Conservation (phyloP, 2,113 vertebrate species). For the Madoqua kirkii region DNA sequence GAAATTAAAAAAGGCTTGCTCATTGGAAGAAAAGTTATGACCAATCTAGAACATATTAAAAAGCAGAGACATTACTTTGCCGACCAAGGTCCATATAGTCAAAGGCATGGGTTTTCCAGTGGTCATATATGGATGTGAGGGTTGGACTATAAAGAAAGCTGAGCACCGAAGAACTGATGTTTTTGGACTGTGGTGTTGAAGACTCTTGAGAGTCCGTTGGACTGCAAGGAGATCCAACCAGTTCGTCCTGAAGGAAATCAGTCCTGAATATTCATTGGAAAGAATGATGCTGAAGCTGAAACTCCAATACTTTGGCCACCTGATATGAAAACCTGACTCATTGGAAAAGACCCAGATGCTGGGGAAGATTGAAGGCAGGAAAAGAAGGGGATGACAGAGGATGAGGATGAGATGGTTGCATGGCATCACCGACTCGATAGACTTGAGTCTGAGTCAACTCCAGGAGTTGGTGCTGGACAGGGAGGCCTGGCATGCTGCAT, state of each 20-base stretch:
- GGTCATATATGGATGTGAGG: background rate
- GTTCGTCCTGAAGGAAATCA: no score
- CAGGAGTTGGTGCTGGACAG: background rate
- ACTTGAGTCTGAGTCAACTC: background rate
- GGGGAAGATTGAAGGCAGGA: background rate
- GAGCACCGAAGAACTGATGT: background rate
- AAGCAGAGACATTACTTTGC: background rate
- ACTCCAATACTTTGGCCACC: no score
- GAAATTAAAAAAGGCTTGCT: accelerated
- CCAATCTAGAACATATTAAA: background rate
- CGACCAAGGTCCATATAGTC: background rate
- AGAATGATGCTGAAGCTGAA: no score
- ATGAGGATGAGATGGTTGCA: background rate
- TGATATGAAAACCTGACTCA: no score
- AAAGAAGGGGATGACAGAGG: background rate
- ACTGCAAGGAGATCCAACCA: no score
- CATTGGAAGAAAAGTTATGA: background rate
- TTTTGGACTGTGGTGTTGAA: no score
- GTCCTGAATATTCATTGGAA: no score
- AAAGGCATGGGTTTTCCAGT: background rate
- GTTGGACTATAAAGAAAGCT: background rate
- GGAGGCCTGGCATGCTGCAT: background rate
- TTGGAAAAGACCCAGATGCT: no score
- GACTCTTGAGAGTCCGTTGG: no score
- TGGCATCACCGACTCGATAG: background rate